phyloP scores from a whole-genome alignment of 2,888 invertebrate species.

The Leptura quadrifasciata region DNA sequence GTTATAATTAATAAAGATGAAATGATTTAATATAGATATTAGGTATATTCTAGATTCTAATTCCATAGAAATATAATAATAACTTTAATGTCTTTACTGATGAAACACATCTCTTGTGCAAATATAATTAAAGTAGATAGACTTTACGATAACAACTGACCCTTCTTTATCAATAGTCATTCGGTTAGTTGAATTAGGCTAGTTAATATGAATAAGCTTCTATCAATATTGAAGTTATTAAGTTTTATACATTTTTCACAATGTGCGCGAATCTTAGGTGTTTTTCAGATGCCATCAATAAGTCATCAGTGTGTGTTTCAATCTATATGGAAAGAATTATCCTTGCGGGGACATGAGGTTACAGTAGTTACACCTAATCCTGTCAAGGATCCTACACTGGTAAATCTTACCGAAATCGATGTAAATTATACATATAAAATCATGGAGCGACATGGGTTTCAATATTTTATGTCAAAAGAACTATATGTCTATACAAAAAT shows the following conservation, averaged over 20 bases:
- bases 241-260: constrained; percentile 17
- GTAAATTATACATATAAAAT: constrained; percentile 58
- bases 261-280: constrained; percentile 61
- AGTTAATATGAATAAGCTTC: constrained; percentile 15
- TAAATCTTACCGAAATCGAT: constrained; percentile 68
- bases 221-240: neutral
- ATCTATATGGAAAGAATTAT: constrained; percentile 65
- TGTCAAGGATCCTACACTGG: constrained; percentile 61
- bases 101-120: too few species aligned
- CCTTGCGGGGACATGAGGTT: constrained; percentile 66
- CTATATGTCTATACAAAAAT: constrained; percentile 58
- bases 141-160: neutral
- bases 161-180: neutral
- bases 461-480: constrained; percentile 62
- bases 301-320: constrained; percentile 64
- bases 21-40: too few species aligned
- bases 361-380: constrained; percentile 67
- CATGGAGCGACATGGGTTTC: constrained; percentile 59
- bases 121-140: neutral
- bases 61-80: too few species aligned
- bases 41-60: too few species aligned
- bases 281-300: constrained; percentile 61
- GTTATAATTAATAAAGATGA: too few species aligned
- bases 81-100: too few species aligned
- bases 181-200: neutral